Base-by-base conservation (phyloP, 2,888 invertebrate species). In the Meliscaeva auricollis region DNA sequence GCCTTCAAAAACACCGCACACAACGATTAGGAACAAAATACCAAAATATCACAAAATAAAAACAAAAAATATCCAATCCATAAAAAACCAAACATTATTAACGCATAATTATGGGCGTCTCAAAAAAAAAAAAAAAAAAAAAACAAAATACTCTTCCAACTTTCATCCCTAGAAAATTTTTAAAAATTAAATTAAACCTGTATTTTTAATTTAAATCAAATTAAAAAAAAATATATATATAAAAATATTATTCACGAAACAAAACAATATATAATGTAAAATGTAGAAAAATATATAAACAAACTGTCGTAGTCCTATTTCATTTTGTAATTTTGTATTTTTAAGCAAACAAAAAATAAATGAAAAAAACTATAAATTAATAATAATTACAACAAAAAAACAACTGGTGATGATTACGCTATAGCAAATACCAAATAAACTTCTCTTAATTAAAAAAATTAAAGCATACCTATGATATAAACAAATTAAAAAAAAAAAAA, bases 291-390 rank as follows among this genome's bases (percentile, higher is more conserved):
- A 76, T 62, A 72, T 68, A 78, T 73, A 66, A 84, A 79, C 60
- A 85, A 85, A 81, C 73, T 81, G 77, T 81, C 76, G 81, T 85
- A 84, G 85, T 81, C 81, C 85, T 85, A 85, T 81, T 85, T 85
- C 62, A 77, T 85, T 85, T 85, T 85, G 85, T 85, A 85, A 85
- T 85, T 85, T 85, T 85, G 85, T 85, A 85, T 76, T 64, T 77
- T 85, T 85, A 85, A 85, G 85, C 62, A 85, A 70, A 66, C 48
- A 58, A 54, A 68, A 60, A 44, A 17, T 48, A 50, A 76, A 35
- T 22, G 41, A 68, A 41, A 75, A 58, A 70, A 68, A 72, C 41
- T 62, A 76, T 35, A 66, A 85, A 72, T 70, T 80, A 76, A 79
- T 58, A 75, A 79, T 66, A 41, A 41, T 54, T 26, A 38, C 64